Percentiles rank a stretch among this genome's conserved stretches.
Evolutionary conservation across 2,888 invertebrate species (phyloP).

Genomic region (Hartigia nigra): DNA sequence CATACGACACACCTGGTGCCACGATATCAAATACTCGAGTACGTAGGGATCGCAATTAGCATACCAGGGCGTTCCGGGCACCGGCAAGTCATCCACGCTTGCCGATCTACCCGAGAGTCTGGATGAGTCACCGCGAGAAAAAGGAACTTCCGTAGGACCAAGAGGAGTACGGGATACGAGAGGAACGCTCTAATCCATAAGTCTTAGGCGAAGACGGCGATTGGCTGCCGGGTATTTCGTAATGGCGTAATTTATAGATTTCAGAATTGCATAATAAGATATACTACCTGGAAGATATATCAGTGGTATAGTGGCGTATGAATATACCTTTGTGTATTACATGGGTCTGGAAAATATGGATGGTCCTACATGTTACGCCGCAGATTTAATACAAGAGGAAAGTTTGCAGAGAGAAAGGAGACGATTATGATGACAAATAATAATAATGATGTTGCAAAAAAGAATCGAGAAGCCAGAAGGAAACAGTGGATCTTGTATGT

Average conservation of each 20-base stretch:
- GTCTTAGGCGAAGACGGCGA: not conserved
- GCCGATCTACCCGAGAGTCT: not conserved
- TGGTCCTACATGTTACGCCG: not conserved
- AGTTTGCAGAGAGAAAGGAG: not conserved
- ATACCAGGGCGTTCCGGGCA: conserved; percentile 56
- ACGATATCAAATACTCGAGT: not conserved
- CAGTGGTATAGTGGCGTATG: not conserved
- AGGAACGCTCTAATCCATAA: not conserved
- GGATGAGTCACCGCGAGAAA: not conserved
- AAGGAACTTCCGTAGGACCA: conserved; percentile 2
- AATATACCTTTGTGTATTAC: not conserved
- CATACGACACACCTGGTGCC: not conserved
- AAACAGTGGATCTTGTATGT: conserved; percentile 40
- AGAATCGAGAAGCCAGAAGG: conserved; percentile 9
- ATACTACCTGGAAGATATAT: not conserved
- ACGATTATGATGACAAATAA: not conserved
- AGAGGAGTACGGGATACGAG: conserved; percentile 10
- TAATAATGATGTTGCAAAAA: not conserved
- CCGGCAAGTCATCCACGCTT: conserved; percentile 26
- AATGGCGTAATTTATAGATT: not conserved
- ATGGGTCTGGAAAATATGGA: not conserved
- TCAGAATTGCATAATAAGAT: not conserved
- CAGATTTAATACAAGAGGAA: not conserved
- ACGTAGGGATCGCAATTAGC: conserved; percentile 43
- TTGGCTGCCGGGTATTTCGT: not conserved